phyloP scores from a whole-genome alignment of 2,113 vertebrate genomes.

The Syngnathus typhle region DNA sequence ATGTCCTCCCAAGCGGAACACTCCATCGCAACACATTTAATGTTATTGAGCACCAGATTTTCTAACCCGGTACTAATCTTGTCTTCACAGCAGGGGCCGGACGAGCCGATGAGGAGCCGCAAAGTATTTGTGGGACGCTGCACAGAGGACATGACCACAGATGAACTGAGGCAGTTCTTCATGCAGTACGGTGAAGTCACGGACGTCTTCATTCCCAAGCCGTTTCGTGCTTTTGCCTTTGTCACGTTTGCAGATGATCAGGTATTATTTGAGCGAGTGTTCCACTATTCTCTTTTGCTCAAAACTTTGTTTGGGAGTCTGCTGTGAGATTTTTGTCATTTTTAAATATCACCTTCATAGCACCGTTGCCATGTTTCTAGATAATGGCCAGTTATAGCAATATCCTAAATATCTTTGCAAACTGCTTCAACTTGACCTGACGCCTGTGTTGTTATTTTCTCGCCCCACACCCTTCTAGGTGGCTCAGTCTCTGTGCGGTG shows the following conservation, averaged over 20 bases:
- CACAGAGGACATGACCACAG: slow-evolving; percentile 93
- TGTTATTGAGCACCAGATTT: not conserved
- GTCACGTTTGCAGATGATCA: slow-evolving; percentile 98
- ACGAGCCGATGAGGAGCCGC: slow-evolving; percentile 90
- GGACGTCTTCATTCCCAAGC: slow-evolving; percentile 98
- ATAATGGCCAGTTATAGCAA: not conserved
- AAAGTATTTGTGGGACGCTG: slow-evolving; percentile 98
- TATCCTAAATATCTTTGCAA: not conserved
- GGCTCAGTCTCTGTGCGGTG: slow-evolving; percentile 93
- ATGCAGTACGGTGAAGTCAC: slow-evolving; percentile 96
- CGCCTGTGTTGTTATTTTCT: not conserved
- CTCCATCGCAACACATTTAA: slow-evolving; percentile 2
- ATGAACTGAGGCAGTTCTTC: slow-evolving; percentile 93
- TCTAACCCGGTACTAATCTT: not conserved
- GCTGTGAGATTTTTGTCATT: too few relatives aligned
- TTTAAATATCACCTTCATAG: too few relatives aligned
- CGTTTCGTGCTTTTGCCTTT: slow-evolving; percentile 96
- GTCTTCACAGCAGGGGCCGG: slow-evolving; percentile 81
- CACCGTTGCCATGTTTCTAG: too few relatives aligned
- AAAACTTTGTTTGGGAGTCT: not conserved
- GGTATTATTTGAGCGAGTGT: slow-evolving; percentile 60
- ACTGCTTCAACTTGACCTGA: not conserved
- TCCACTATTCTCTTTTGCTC: not conserved
- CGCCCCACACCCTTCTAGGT: slow-evolving; percentile 67
- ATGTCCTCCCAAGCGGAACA: slow-evolving; percentile 29